Evolutionary conservation across 2,113 vertebrate species (phyloP).

Genomic region (Corythaeola cristata): DNA sequence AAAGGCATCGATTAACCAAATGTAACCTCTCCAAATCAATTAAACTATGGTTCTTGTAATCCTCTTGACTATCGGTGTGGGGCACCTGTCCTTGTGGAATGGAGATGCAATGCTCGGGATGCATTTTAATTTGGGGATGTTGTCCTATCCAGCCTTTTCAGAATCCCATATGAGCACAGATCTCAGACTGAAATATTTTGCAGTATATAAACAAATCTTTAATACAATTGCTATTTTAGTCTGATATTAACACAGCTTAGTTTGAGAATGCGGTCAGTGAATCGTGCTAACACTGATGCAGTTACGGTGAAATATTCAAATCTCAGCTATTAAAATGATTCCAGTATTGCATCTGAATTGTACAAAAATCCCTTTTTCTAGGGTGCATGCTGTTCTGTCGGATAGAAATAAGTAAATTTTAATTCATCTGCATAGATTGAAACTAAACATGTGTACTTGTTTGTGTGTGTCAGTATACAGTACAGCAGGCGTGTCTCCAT

Average conservation of each 20-base stretch:
- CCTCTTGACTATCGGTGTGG: slow-evolving; percentile 71
- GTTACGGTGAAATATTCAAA: background rate
- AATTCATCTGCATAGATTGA: slow-evolving; percentile 32
- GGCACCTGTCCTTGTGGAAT: slow-evolving; percentile 67
- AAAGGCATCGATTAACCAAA: slow-evolving; percentile 71
- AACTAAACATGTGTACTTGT: background rate
- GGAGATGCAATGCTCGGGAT: slow-evolving; percentile 77
- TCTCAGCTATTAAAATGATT: slow-evolving; percentile 59
- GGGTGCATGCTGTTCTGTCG: slow-evolving; percentile 68
- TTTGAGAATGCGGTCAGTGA: background rate
- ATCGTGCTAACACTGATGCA: background rate
- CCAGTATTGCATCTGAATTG: slow-evolving; percentile 74
- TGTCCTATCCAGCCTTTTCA: background rate
- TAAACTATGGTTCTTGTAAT: slow-evolving; percentile 69
- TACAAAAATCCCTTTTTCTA: slow-evolving; percentile 17
- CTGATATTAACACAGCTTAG: background rate
- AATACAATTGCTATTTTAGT: background rate
- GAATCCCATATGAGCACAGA: background rate
- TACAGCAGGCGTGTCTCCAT: background rate
- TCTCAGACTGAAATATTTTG: background rate
- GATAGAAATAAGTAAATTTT: slow-evolving; percentile 49
- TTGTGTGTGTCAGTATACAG: background rate
- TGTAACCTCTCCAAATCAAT: slow-evolving; percentile 65
- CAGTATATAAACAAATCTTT: background rate
- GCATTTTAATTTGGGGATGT: slow-evolving; percentile 41